Base-by-base conservation (phyloP, 1,140 invertebrate genomes). In the Zaprionus davidi region DNA sequence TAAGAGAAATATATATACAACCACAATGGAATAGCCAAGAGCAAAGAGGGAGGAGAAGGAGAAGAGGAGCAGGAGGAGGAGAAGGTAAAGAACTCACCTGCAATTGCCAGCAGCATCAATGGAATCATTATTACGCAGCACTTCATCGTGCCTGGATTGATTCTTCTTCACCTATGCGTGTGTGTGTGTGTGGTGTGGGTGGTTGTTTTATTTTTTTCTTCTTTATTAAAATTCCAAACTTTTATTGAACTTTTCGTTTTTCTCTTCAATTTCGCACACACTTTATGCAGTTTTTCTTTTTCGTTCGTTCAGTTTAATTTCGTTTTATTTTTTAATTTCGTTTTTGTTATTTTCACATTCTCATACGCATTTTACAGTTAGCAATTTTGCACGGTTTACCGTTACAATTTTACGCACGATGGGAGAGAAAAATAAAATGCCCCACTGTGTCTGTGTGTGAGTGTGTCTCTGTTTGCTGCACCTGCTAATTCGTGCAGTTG, bases 71-170 rank as follows among this genome's bases (percentile, higher is more conserved):
- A 9, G 17, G 20, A 22, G 13, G 15, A 34, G 38, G 55, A 22
- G 9, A 15, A 4, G 15, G 38, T 12, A 55, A 26, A 3, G 26
- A 49, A 88, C 84, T 88, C 73, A 88, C 84, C 73, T 84, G 84
- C 70, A 69, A 81, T 49, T 51, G 75, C 75, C 69, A 83, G 76
- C 67, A 90, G 78, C 78, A 78, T 71, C 68, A 76, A 56, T 17
- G 68, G 46, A 41, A 64, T 46, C 34, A 71, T 64, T 63, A 87
- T 56, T 69, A 88, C 63, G 77, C 77, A 87, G 78, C 59, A 68
- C 77, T 82, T 87, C 83, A 87, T 87, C 31, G 41, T 83, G 49
- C 46, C 46, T 51, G 46, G 41, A 20, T 46, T 46, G 41, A 6
- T 46, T 46, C 7, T 44, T 44, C 41, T 46, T 17, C 41, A 17